A percentile compares a stretch with the other conserved stretches of the same genome.
Evolutionary conservation across 2,888 invertebrate genomes (phyloP).

Genomic region (Drosophila eohydei): DNA sequence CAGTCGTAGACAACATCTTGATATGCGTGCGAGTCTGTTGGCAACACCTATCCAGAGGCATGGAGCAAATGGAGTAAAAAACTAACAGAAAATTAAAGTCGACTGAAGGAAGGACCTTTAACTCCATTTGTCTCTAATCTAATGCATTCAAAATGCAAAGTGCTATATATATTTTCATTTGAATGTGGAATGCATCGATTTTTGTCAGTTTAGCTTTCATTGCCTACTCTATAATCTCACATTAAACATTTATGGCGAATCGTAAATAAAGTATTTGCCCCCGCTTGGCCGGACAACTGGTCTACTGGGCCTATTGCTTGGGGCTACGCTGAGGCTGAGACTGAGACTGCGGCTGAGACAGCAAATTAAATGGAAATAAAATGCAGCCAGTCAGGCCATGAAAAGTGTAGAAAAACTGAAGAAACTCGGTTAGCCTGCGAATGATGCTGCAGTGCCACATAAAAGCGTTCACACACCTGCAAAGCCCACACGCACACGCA

Average conservation of each 20-base stretch:
- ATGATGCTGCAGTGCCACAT: slow-evolving; percentile 42
- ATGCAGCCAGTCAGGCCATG: slow-evolving; percentile 48
- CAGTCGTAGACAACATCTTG: slow-evolving; percentile 12
- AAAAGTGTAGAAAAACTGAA: slow-evolving; percentile 23
- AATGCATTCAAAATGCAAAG: slow-evolving; percentile 2
- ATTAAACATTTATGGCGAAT: slow-evolving; percentile 45
- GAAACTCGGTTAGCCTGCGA: slow-evolving; percentile 18
- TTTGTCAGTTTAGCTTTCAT: slow-evolving; percentile 13
- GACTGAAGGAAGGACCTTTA: background rate
- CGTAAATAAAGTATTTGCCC: slow-evolving; percentile 31
- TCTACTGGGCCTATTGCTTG: background rate
- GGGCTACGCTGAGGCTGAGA: background rate
- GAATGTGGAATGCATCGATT: slow-evolving; percentile 25
- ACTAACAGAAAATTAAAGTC: too few species aligned
- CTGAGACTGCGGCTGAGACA: slow-evolving; percentile 25
- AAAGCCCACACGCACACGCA: background rate
- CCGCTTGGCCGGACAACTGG: slow-evolving; percentile 3
- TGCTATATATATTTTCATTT: background rate
- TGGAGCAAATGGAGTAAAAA: slow-evolving; percentile 24
- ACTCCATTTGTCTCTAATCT: background rate
- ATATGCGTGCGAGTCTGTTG: slow-evolving; percentile 8
- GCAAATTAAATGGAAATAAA: slow-evolving; percentile 72
- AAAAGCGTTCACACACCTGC: slow-evolving; percentile 23
- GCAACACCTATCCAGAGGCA: slow-evolving; percentile 32
- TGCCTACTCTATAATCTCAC: slow-evolving; percentile 27